Evolutionary conservation across 2,888 invertebrate genomes (phyloP).

Genomic region (Tenthredo scrophulariae): DNA sequence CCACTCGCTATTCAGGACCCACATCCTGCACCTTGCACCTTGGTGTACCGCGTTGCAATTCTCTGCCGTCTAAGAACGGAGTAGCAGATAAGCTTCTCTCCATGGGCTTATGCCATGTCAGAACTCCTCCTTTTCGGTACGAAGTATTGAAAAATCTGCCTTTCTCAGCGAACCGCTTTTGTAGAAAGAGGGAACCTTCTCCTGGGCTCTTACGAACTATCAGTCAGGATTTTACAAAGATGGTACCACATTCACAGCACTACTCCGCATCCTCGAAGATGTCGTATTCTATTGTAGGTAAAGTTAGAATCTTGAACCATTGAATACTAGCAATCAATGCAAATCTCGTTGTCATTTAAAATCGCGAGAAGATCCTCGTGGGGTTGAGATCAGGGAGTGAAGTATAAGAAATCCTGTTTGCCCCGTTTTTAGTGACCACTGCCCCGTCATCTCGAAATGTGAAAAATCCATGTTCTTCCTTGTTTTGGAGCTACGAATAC

Average conservation of each 20-base stretch:
- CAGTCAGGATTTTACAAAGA: constrained; percentile 33
- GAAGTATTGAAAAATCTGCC: constrained; percentile 42
- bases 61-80: constrained; percentile 10
- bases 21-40: not conserved
- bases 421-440: too few relatives aligned
- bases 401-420: not conserved
- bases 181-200: not conserved
- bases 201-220: constrained; percentile 10
- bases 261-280: not conserved
- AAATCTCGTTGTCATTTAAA: not conserved
- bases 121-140: constrained; percentile 18
- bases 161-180: constrained; percentile 29
- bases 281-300: not conserved
- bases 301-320: not conserved
- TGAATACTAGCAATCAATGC: not conserved
- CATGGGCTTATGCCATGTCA: constrained; percentile 34
- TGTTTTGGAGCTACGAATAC: not conserved
- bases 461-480: not conserved
- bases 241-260: constrained; percentile 26
- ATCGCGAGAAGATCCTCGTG: not conserved
- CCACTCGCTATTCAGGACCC: not conserved
- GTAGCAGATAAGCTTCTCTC: constrained; percentile 27
- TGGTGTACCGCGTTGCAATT: constrained; percentile 28
- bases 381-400: not conserved
- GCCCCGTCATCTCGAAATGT: not conserved